Base-by-base conservation (phyloP, 2,888 invertebrate species). In the Sminthurides aquaticus region DNA sequence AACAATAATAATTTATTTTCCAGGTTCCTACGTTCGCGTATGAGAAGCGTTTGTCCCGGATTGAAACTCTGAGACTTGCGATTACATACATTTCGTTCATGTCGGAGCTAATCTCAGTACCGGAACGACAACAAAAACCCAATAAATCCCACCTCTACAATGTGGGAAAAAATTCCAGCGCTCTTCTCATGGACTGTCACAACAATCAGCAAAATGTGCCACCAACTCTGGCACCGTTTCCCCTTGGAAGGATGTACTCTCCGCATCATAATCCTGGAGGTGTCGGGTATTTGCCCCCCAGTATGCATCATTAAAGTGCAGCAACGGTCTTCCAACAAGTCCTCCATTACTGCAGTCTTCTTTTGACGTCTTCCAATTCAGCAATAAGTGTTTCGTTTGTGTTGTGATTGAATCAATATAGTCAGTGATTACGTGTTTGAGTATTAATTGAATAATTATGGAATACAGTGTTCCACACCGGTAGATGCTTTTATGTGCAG, bases 21-120 rank as follows among this genome's bases (percentile, higher is more conserved):
- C 24, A 76, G 76, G 87, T 94, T 2, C 96, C 96, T 24, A 96
- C 96, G 0, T 97, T 97, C 77, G 95, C 96, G 0, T 96, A 96
- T 78, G 96, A 97, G 79, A 96, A 96, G 79, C 86, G 95, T 0
- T 83, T 97, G 1, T 96, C 95, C 0, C 86, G 96, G 71, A 96
- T 97, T 76, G 96, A 97, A 80, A 97, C 96, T 0, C 83, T 97
- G 0, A 86, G 95, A 0, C 81, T 97, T 75, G 96, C 96, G 62
- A 95, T 96, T 76, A 95, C 93, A 0, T 97, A 97, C 81, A 97
- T 97, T 76, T 88, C 91, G 69, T 97, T 96, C 80, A 96, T 97
- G 96, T 87, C 90, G 28, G 95, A 96, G 77, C 81, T 96, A 3
- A 81, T 92, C 18, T 79, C 79, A 49, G 78, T 68, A 24, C 71